These are phyloP conservation scores for Hydriomena furcata DNA, from an alignment of 2,888 invertebrate species.

Conservation along the genomic window DNA sequence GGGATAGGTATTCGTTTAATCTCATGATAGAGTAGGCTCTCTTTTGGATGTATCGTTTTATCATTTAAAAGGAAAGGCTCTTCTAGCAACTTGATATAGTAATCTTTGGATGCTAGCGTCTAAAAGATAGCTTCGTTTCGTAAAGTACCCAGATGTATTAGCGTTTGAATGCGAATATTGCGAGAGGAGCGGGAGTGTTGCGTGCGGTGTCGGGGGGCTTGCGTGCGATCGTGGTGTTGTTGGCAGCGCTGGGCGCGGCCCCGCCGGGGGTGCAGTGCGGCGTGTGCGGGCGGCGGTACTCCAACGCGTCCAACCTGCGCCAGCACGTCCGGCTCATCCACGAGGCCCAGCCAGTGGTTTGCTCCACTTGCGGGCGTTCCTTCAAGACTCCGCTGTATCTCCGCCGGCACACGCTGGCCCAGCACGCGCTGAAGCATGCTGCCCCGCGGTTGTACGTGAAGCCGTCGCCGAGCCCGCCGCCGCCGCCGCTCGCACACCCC, in stretches of 20 bases:
- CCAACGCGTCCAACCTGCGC: conserved; percentile 88
- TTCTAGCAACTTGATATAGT: too few relatives aligned
- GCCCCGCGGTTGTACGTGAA: conserved; percentile 46
- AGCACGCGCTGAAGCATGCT: conserved; percentile 72
- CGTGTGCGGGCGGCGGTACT: conserved; percentile 88
- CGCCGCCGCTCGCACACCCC: conserved; percentile 41
- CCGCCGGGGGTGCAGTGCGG: conserved; percentile 78
- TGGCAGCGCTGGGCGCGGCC: conserved; percentile 63
- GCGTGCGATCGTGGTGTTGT: conserved; percentile 74
- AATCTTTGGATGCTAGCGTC: too few relatives aligned
- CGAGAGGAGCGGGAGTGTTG: conserved; percentile 32
- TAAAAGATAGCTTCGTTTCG: too few relatives aligned
- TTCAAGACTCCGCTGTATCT: conserved; percentile 91
- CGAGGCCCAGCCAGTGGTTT: conserved; percentile 87
- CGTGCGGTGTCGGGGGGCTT: conserved; percentile 41
- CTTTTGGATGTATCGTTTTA: too few relatives aligned
- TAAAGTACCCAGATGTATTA: too few relatives aligned
- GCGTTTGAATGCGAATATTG: conserved; percentile 17
- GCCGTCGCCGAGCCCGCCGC: conserved; percentile 47
- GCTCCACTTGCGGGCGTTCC: conserved; percentile 87
- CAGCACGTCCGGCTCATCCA: conserved; percentile 90
- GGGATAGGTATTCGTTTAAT: too few relatives aligned
- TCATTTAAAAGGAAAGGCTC: too few relatives aligned
- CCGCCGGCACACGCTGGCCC: conserved; percentile 89
- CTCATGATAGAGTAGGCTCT: too few relatives aligned